Base-by-base conservation (phyloP, 2,113 vertebrate species). In the Marmota flaviventris region DNA sequence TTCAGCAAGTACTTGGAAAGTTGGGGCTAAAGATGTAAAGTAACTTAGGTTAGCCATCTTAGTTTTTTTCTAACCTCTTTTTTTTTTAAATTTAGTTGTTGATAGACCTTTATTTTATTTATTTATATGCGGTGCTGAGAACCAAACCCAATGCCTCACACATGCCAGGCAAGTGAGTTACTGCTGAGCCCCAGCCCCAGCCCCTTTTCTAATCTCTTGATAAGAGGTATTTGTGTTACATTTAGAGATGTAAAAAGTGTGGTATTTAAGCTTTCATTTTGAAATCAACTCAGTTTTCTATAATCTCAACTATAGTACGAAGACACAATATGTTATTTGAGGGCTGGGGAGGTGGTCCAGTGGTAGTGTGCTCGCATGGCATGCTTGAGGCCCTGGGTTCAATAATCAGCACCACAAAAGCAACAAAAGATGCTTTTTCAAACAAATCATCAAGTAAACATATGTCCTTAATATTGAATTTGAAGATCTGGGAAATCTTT, bases 401-500 rank as follows among this genome's bases (percentile, higher is more conserved):
- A 58, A 58, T 58, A 58, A 58, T 6, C 56, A 58, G 56, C 18
- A 58, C 56, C 56, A 58, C 56, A 18, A 56, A 20, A 18, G 20
- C 56, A 56, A 56, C 56, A 56, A 56, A 56, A 56, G 96, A 98
- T 97, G 37, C 99, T 99, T 98, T 93, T 99, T 99, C 37, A 99
- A 99, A 97, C 99, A 99, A 99, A 99, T 99, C 75, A 99, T 99
- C 97, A 99, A 99, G 91, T 99, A 99, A 98, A 99, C 99, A 99
- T 99, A 99, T 72, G 99, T 99, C 93, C 98, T 99, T 95, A 99
- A 99, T 96, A 98, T 99, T 97, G 99, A 99, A 78, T 98, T 99
- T 98, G 99, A 99, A 96, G 99, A 99, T 14, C 98, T 99, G 89
- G 99, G 99, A 88, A 99, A 99, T 97, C 99, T 99, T 22, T 99